A percentile compares a stretch with the other conserved stretches of the same genome.
These are phyloP conservation scores for Pseudopleuronectes americanus DNA, from an alignment of 2,797 vertebrate genomes.

Conservation along the genomic window DNA sequence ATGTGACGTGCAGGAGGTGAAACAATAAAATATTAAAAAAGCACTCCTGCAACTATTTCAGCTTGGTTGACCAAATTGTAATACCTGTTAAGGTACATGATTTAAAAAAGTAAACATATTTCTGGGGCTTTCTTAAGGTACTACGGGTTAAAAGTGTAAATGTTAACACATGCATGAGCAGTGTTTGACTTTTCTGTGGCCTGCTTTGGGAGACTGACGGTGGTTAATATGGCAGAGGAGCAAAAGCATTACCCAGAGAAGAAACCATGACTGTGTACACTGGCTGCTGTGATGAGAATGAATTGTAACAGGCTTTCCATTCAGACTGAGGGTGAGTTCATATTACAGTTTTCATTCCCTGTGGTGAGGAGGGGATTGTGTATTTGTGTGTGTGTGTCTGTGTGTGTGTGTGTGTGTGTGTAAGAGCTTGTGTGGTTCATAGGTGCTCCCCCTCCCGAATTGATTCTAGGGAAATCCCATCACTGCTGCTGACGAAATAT, in stretches of 20 bases:
- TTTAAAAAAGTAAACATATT: conserved; percentile 9
- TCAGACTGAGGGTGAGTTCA: conserved; percentile 70
- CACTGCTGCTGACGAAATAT: conserved; percentile 58
- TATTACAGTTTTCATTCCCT: conserved; percentile 67
- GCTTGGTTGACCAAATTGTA: not conserved
- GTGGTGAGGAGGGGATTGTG: conserved; percentile 52
- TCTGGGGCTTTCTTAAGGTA: conserved; percentile 5
- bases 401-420: conserved; percentile 17
- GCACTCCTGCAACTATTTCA: conserved; percentile 12
- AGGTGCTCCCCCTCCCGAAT: conserved; percentile 56
- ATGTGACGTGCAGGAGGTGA: conserved; percentile 52
- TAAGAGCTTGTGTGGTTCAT: conserved; percentile 11
- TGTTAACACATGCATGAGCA: not conserved
- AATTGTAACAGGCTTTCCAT: conserved; percentile 64
- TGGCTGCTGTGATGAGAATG: conserved; percentile 60
- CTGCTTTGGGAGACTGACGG: conserved; percentile 13
- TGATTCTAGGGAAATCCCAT: conserved; percentile 70
- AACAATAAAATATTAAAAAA: conserved; percentile 29
- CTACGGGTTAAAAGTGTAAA: conserved; percentile 11
- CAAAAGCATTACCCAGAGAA: conserved; percentile 48
- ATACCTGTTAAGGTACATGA: not conserved
- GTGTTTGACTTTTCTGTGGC: conserved; percentile 23
- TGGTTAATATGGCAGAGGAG: conserved; percentile 24
- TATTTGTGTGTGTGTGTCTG: conserved; percentile 28
- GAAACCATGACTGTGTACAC: conserved; percentile 34